Conservation (phyloP, 2,888 invertebrate species). For the Psylliodes chrysocephalus region DNA sequence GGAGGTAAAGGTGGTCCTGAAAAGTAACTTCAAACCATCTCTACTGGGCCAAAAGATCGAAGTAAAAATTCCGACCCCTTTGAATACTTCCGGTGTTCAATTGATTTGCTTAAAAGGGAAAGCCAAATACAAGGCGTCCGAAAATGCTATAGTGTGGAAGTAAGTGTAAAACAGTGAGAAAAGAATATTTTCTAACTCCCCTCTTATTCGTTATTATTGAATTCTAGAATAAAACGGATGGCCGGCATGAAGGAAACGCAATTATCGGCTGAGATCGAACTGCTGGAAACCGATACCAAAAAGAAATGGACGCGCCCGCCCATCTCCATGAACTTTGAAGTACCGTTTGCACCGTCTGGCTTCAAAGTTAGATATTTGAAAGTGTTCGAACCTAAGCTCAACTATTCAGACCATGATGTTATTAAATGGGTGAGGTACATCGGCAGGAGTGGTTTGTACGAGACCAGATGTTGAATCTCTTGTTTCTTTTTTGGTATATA, state of each 20-base stretch:
- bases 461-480: constrained; percentile 89
- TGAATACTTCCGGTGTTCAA: constrained; percentile 99
- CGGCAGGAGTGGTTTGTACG: constrained; percentile 98
- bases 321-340: constrained; percentile 99
- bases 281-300: constrained; percentile 97
- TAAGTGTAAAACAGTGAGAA: constrained; percentile 67
- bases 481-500: too few relatives aligned
- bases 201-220: too few relatives aligned
- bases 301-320: constrained; percentile 99
- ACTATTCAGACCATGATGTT: constrained; percentile 99
- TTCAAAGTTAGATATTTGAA: constrained; percentile 99
- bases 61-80: constrained; percentile 97
- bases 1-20: constrained; percentile 99
- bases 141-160: constrained; percentile 98
- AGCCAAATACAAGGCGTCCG: constrained; percentile 99
- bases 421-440: constrained; percentile 99
- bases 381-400: constrained; percentile 99
- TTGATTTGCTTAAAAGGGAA: constrained; percentile 99
- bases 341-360: constrained; percentile 99
- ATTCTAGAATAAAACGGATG: constrained; percentile 85
- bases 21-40: constrained; percentile 99
- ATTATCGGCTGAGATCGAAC: constrained; percentile 98
- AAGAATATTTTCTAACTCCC: too few relatives aligned
- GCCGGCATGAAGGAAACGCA: constrained; percentile 99
- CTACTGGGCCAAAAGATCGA: constrained; percentile 99